Base-by-base conservation (phyloP, 2,113 vertebrate genomes). In the Prolemur simus region DNA sequence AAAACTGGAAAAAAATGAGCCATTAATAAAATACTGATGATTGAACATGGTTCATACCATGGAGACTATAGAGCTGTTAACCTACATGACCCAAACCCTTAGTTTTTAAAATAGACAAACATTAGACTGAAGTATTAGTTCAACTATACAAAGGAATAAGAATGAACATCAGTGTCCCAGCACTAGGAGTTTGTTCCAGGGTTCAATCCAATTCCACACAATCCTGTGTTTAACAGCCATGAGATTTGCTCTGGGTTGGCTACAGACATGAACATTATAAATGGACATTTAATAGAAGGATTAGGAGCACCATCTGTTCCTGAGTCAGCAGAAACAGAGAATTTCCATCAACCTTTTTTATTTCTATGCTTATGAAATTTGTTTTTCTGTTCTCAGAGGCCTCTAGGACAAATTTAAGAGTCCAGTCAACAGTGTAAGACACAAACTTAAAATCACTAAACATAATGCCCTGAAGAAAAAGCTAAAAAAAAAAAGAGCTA, bases 301-400 rank as follows among this genome's bases (percentile, higher is more conserved):
- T 80, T 86, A 85, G n/a, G 52, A 85, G 25, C 21, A 69, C 86
- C 82, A 95, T 97, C 94, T 97, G 93, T 95, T 96, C 89, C 82
- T 89, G 80, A 94, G 52, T 95, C 91, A 95, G 93, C 95, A 97
- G 94, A 96, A 94, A 54, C 45, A 91, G 76, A 87, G 66, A 84
- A 96, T 96, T 96, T 93, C 64, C 64, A 84, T 52, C 39, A 87
- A 76, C 56, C 64, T 76, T 96, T 96, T 88, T 84, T 83, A 94
- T 93, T 87, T 94, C 27, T 80, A 89, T 94, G 91, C 64, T 84
- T 95, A 83, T 91, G 78, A 97, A 96, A 97, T 52, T 88, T 66
- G 82, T 94, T 96, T 95, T 89, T 64, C 66, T 93, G 32, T 80
- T 96, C 17, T 91, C 18, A 91, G 66, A 91, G 88, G 69, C 87